Conservation (phyloP, 2,113 vertebrate genomes). For the Otolemur garnettii region DNA sequence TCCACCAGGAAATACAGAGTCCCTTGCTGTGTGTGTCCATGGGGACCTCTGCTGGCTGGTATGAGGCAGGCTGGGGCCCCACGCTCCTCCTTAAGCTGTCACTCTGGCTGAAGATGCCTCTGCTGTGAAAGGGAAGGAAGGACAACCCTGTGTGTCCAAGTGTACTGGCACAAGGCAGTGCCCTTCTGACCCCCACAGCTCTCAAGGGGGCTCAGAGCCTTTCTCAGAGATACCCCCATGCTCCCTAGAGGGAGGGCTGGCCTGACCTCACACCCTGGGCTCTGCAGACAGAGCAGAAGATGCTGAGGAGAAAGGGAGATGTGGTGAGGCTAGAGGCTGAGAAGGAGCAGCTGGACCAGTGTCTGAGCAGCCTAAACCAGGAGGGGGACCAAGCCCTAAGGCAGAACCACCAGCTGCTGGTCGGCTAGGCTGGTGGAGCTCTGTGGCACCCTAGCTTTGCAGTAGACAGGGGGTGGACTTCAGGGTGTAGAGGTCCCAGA, state of each 20-base stretch:
- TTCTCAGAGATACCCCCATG: background rate
- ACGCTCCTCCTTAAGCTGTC: background rate
- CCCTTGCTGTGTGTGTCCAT: accelerated
- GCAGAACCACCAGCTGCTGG: conserved; percentile 86
- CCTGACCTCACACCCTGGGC: background rate
- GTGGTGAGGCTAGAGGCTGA: background rate
- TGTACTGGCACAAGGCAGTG: background rate
- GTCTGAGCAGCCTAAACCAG: conserved; percentile 81
- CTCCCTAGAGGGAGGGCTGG: background rate
- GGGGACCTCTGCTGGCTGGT: background rate
- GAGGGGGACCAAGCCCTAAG: conserved; percentile 82
- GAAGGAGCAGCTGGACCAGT: conserved; percentile 65
- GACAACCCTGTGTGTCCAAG: too few relatives aligned
- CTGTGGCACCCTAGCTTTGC: accelerated
- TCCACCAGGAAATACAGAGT: too few relatives aligned
- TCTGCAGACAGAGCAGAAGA: conserved; percentile 87
- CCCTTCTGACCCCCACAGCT: background rate
- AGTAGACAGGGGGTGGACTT: background rate
- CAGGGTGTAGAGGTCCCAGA: background rate
- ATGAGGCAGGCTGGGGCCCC: background rate
- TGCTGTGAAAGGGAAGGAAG: too few relatives aligned
- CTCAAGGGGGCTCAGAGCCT: background rate
- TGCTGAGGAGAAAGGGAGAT: conserved; percentile 84
- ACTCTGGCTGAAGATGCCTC: background rate
- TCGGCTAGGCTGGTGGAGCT: background rate